A percentile compares a stretch with the other conserved stretches of the same genome.
These are phyloP conservation scores for Phoenicopterus ruber DNA, from an alignment of 2,113 vertebrate genomes.

Conservation along the genomic window DNA sequence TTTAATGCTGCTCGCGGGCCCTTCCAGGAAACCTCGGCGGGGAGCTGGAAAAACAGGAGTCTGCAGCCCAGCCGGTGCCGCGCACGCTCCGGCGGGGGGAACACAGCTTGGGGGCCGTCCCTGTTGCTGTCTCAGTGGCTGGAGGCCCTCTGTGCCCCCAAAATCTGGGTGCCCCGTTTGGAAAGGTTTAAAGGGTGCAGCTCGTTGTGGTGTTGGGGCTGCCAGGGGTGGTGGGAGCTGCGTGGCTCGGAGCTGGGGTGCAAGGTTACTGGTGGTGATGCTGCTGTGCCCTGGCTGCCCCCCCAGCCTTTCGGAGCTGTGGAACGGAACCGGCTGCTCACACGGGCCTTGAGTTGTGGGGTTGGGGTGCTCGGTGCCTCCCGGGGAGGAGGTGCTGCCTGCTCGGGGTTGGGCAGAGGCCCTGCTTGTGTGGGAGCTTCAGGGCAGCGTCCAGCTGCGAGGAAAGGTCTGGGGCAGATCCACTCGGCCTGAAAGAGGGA, in stretches of 20 bases:
- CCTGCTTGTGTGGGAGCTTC: neutral
- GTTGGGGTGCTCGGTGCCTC: neutral
- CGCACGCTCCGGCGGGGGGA: rapidly evolving
- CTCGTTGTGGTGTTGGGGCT: neutral
- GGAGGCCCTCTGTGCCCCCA: neutral
- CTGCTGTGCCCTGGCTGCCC: neutral
- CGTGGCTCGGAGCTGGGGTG: neutral
- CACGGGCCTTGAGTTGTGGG: neutral
- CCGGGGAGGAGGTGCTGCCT: neutral
- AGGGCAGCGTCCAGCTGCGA: rapidly evolving
- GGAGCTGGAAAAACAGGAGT: conserved; percentile 57
- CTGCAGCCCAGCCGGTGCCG: neutral
- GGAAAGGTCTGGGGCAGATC: neutral
- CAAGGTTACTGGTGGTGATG: neutral
- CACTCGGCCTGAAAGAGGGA: neutral
- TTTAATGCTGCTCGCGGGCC: conserved; percentile 13
- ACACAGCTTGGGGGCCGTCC: neutral
- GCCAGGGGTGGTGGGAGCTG: neutral
- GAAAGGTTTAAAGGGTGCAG: neutral
- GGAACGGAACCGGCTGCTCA: neutral
- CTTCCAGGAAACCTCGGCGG: conserved; percentile 45
- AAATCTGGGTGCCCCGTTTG: neutral
- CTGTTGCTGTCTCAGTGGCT: neutral
- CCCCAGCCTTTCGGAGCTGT: neutral
- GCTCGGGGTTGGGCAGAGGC: neutral